phyloP scores from a whole-genome alignment of 2,888 invertebrate species.

The Trachelus troglodyta region DNA sequence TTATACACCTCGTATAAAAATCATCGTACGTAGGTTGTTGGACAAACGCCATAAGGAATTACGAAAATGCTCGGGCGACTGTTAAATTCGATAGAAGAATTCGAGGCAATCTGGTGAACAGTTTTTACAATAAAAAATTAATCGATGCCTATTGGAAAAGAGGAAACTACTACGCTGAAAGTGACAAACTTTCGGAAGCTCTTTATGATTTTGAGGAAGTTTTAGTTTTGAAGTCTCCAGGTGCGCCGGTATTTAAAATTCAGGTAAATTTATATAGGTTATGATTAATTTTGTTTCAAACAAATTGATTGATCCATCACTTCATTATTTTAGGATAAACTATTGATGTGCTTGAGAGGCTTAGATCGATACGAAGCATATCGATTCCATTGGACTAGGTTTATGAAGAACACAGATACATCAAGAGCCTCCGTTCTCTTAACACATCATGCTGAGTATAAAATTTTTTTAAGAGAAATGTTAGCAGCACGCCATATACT shows the following conservation, averaged over 20 bases:
- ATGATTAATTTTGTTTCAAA: not conserved
- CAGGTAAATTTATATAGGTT: conserved; percentile 27
- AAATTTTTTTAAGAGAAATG: conserved; percentile 37
- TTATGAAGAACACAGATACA: conserved; percentile 23
- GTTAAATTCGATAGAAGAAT: conserved; percentile 23
- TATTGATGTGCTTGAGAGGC: conserved; percentile 30
- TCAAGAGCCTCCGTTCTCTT: conserved; percentile 31
- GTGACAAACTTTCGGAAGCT: conserved; percentile 28
- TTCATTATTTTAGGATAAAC: conserved; percentile 31
- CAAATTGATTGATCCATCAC: not conserved
- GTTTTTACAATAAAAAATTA: conserved; percentile 26
- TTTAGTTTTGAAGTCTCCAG: conserved; percentile 22
- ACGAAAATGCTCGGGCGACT: conserved; percentile 33
- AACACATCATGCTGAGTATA: conserved; percentile 37
- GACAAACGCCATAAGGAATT: conserved; percentile 30
- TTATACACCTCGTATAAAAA: conserved; percentile 22
- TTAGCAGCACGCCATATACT: conserved; percentile 36
- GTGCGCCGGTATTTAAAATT: conserved; percentile 8
- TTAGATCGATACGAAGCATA: conserved; percentile 39
- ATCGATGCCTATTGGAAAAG: conserved; percentile 28
- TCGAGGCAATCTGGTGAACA: not conserved
- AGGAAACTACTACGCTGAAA: conserved; percentile 24
- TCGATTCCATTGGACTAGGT: conserved; percentile 33
- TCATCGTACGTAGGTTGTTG: conserved; percentile 2
- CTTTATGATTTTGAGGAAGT: conserved; percentile 40